phyloP scores from a whole-genome alignment of 2,797 vertebrate genomes.

The Sebastes hubbsi region DNA sequence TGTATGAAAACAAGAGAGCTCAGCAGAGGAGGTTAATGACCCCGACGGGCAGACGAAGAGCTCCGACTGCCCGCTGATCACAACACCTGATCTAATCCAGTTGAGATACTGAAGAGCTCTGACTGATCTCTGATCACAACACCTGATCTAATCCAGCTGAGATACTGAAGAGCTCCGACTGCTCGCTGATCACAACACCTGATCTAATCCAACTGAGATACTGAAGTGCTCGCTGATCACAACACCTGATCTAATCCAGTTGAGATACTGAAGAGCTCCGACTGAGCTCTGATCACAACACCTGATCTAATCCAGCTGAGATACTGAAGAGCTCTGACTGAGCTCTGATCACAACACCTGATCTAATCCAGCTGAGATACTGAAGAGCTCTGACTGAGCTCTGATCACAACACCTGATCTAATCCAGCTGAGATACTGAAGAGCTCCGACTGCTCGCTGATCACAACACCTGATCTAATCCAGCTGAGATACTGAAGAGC shows the following conservation, averaged over 20 bases:
- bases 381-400: not conserved
- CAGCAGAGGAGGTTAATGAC: conserved; percentile 63
- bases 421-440: no score
- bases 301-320: not conserved
- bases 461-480: not conserved
- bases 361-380: not conserved
- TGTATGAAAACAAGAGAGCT: conserved; percentile 74
- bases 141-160: no score
- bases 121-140: no score
- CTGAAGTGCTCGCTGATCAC: not conserved
- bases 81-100: not conserved
- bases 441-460: no score
- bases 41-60: conserved; percentile 16
- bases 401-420: no score
- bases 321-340: not conserved
- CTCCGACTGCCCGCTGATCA: not conserved
- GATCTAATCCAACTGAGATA: not conserved
- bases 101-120: not conserved
- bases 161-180: no score
- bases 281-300: not conserved
- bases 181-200: no score
- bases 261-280: not conserved
- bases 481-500: not conserved
- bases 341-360: conserved; percentile 1
- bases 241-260: no score